Evolutionary conservation across 2,113 vertebrate genomes (phyloP), one percentile per base, ranked within the genome.

Genomic region (Dolichallabes microphthalmus): DNA sequence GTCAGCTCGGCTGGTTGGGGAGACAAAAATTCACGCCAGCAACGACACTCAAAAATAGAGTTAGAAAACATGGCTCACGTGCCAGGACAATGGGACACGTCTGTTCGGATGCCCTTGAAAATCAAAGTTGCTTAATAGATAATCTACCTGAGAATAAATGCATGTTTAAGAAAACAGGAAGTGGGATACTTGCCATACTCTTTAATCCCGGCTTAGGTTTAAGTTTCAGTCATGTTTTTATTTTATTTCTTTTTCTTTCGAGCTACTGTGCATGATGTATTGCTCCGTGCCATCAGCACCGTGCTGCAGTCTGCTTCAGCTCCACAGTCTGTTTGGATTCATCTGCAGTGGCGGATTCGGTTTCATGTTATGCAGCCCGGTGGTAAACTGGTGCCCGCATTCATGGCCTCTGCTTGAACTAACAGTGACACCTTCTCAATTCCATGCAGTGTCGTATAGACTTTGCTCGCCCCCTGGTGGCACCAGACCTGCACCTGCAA

Each of bases 301-400:
- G 79, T 91, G 88, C 91, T 77, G 75, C 52, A 77, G 75, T 57
- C 52, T 91, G 82, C 83, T 90, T 88, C 90, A 85, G 88, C 85
- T 91, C 91, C 90, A 87, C 90, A 82, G 88, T 73, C 83, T 94
- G 92, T 94, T 94, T 94, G 92, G 92, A 92, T 94, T 93, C 91
- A 92, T 94, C 93, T 92, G 94, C 94, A 93, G 91, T 92, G 93
- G 83, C 63, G 89, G 93, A 94, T 94, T 93, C 87, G 88, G 88
- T 95, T 94, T 94, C 94, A 93, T 91, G 90, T 87, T 85, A 81
- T 88, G 90, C 90, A 82, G 86, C 86, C 86, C 58, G 86, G 86
- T 90, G 86, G 82, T 86, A 60, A 91, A 88, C 87, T 80, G 68
- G 22, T 63, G 88, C 90, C 88, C 90, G 80, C 86, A 80, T 82